Percentiles rank a stretch among this genome's conserved stretches.
These are phyloP conservation scores for Callaeas wilsoni DNA, from an alignment of 2,113 vertebrate species.

Conservation along the genomic window DNA sequence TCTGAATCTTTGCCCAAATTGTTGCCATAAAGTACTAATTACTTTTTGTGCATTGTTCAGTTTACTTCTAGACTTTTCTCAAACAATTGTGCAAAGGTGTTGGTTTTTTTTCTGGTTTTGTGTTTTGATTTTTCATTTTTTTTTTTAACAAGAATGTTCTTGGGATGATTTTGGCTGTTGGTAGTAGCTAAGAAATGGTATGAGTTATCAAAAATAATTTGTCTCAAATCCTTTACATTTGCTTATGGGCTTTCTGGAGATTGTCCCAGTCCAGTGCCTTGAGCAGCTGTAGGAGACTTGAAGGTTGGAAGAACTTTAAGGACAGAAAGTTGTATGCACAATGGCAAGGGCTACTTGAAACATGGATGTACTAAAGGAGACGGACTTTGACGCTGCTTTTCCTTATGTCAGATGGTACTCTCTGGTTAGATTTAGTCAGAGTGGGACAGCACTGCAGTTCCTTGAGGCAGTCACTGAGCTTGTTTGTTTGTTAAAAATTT, in stretches of 20 bases:
- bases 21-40: not conserved
- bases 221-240: not conserved
- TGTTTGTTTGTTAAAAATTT: not conserved
- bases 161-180: not conserved
- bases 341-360: not conserved
- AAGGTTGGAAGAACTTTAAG: not conserved
- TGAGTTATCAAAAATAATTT: not conserved
- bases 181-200: not conserved
- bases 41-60: not conserved
- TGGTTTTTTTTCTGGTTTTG: not conserved
- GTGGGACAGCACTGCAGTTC: not conserved
- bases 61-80: not conserved
- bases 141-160: not conserved
- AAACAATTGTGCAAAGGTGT: not conserved
- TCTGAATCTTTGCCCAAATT: not conserved
- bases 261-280: not conserved
- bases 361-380: not conserved
- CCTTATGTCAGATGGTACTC: not conserved
- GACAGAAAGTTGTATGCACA: not conserved
- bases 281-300: not conserved
- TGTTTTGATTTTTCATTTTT: not conserved
- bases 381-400: not conserved
- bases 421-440: not conserved
- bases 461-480: not conserved
- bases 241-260: not conserved